Conservation (phyloP, 2,888 invertebrate genomes). For the Ichneumon xanthorius region DNA sequence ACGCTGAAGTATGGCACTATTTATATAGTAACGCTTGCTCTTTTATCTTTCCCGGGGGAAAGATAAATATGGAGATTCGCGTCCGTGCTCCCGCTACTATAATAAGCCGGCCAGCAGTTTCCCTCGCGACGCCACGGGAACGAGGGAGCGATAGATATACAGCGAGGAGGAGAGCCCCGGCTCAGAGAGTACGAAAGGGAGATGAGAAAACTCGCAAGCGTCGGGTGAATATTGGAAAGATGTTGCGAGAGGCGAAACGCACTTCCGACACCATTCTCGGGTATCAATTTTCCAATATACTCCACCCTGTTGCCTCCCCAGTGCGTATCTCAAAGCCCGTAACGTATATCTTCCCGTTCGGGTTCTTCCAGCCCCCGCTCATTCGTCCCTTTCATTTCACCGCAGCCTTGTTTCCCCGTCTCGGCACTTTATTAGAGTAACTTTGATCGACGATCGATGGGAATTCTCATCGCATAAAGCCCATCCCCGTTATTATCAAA, state of each 20-base stretch:
- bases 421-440: neutral
- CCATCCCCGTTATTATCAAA: neutral
- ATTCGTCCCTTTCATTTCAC: neutral
- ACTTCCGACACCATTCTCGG: constrained; percentile 63
- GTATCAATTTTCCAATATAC: constrained; percentile 67
- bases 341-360: neutral
- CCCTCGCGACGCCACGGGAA: constrained; percentile 20
- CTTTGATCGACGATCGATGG: constrained; percentile 1
- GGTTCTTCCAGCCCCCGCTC: neutral
- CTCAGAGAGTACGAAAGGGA: constrained; percentile 4
- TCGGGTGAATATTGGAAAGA: constrained; percentile 50
- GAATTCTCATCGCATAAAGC: neutral
- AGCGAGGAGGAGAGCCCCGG: neutral
- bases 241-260: constrained; percentile 57
- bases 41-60: constrained; percentile 68
- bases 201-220: constrained; percentile 17
- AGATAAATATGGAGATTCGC: constrained; percentile 72
- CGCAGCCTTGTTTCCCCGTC: neutral
- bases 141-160: neutral
- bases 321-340: constrained; percentile 31
- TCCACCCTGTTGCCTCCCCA: constrained; percentile 14
- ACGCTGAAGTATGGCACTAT: constrained; percentile 56
- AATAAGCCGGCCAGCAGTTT: constrained; percentile 40
- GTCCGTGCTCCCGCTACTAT: constrained; percentile 33
- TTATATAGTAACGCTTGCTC: constrained; percentile 59